Conservation (phyloP, 2,797 vertebrate genomes). For the Lutra lutra region DNA sequence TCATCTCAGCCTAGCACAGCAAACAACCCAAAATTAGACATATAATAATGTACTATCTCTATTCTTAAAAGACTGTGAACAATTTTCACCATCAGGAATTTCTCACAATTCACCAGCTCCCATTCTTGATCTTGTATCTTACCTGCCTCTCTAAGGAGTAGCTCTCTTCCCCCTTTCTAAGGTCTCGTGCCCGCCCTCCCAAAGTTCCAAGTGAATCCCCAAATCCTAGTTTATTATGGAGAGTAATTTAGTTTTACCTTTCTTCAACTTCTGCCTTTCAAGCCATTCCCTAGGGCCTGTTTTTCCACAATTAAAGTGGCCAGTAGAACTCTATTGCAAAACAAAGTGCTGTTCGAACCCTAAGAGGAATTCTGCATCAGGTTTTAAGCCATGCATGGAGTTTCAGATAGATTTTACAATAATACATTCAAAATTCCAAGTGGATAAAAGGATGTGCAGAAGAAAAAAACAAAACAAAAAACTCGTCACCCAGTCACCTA, state of each 20-base stretch:
- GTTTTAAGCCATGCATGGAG: not conserved
- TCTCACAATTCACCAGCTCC: not conserved
- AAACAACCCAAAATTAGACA: not conserved
- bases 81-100: not conserved
- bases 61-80: not conserved
- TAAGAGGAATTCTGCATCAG: not conserved
- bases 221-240: not conserved
- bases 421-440: conserved; percentile 34
- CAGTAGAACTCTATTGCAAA: not conserved
- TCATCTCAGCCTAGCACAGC: not conserved
- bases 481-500: not conserved
- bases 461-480: not conserved
- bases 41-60: not conserved
- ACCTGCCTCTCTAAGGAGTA: not conserved
- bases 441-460: not conserved
- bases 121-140: not conserved
- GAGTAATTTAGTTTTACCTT: not conserved
- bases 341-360: not conserved
- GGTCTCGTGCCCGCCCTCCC: not conserved
- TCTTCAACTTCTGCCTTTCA: not conserved
- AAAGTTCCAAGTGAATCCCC: not conserved
- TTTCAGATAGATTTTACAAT: conserved; percentile 29
- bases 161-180: not conserved
- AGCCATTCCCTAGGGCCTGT: not conserved
- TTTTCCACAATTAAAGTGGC: not conserved